phyloP scores from a whole-genome alignment of 2,113 vertebrate species.

The Oriolus oriolus region DNA sequence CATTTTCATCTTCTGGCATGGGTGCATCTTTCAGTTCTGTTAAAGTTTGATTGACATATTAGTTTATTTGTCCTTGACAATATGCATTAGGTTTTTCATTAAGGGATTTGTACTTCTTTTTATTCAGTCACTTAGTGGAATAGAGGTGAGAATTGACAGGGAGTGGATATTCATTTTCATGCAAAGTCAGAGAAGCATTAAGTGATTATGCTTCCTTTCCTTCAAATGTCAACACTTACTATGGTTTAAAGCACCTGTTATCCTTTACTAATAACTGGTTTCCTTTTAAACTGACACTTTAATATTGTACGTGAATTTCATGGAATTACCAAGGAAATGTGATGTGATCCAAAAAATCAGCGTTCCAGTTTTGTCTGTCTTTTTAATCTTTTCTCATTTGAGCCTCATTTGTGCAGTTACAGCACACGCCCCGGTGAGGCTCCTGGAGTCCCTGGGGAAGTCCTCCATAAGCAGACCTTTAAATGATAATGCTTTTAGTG shows the following conservation, averaged over 20 bases:
- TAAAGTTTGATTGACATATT: slow-evolving; percentile 59
- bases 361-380: slow-evolving; percentile 25
- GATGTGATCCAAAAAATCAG: slow-evolving; percentile 58
- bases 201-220: slow-evolving; percentile 69
- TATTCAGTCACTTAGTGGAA: slow-evolving; percentile 59
- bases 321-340: slow-evolving; percentile 64
- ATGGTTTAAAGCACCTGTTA: slow-evolving; percentile 73
- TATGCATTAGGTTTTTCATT: slow-evolving; percentile 57
- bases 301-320: slow-evolving; percentile 70
- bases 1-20: slow-evolving; percentile 55
- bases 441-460: neutral
- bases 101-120: slow-evolving; percentile 58
- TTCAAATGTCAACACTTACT: slow-evolving; percentile 71
- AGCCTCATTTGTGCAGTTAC: neutral
- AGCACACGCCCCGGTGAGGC: neutral
- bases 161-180: slow-evolving; percentile 70
- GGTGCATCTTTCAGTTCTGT: slow-evolving; percentile 33
- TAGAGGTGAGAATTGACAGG: slow-evolving; percentile 71
- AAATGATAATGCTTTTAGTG: neutral
- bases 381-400: neutral
- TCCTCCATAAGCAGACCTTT: neutral
- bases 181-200: slow-evolving; percentile 68
- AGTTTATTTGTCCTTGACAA: slow-evolving; percentile 70
- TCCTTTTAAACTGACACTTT: slow-evolving; percentile 76
- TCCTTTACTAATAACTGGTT: slow-evolving; percentile 76